Conservation (phyloP, 2,888 invertebrate genomes). For the Acrocyrtus sp. region DNA sequence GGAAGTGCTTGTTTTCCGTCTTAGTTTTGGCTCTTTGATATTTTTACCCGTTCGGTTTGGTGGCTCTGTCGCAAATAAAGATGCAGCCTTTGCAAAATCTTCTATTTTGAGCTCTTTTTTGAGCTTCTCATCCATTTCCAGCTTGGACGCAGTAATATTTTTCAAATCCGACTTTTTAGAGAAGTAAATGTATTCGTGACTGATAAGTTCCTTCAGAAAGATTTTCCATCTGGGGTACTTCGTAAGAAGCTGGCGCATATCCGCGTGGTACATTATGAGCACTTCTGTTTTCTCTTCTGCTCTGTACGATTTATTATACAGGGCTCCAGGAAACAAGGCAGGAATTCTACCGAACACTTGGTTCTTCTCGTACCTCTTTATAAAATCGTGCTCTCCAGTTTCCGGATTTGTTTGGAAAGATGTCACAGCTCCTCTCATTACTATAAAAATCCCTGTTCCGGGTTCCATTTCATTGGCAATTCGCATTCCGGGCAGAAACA, state of each 20-base stretch:
- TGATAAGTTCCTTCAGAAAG: conserved; percentile 29
- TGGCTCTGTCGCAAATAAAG: conserved; percentile 19
- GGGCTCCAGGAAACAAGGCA: conserved; percentile 51
- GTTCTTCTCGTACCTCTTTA: conserved; percentile 49
- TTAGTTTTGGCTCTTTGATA: too few species aligned
- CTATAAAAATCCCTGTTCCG: conserved; percentile 53
- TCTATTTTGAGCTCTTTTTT: conserved; percentile 13
- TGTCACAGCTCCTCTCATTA: conserved; percentile 54
- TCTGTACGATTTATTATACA: conserved; percentile 58
- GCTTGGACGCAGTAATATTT: conserved; percentile 12
- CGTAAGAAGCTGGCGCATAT: conserved; percentile 43
- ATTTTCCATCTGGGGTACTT: conserved; percentile 43
- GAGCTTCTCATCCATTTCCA: conserved; percentile 20
- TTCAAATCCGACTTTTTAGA: conserved; percentile 18
- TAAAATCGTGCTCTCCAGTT: conserved; percentile 46
- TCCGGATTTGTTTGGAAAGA: conserved; percentile 41
- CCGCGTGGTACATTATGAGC: conserved; percentile 42
- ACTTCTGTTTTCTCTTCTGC: conserved; percentile 55
- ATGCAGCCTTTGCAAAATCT: conserved; percentile 17
- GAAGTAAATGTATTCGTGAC: conserved; percentile 31
- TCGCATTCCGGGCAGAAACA: conserved; percentile 53
- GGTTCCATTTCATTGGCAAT: conserved; percentile 55
- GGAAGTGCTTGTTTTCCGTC: too few species aligned
- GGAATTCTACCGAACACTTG: conserved; percentile 54
- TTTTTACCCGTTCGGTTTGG: conserved; percentile 23